Base-by-base conservation (phyloP, 2,888 invertebrate species). In the Leptopilina drosophilae region DNA sequence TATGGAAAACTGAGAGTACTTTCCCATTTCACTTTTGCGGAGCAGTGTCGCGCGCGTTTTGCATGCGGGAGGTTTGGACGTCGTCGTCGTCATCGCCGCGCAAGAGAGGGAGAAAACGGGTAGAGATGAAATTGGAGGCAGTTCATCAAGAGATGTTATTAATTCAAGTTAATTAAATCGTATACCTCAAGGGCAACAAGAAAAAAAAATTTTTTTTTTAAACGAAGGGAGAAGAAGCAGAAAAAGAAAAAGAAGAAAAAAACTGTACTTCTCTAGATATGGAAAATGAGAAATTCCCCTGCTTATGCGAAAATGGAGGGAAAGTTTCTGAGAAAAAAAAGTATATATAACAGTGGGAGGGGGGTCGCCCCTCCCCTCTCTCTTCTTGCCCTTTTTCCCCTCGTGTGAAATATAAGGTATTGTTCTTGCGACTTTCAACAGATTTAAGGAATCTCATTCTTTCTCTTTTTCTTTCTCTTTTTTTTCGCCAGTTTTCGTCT, bases 101-200 rank as follows among this genome's bases (percentile, higher is more conserved):
- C 26, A 56, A 49, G 11, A 49, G 49, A 49, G 49, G 12, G 46
- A 46, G 46, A 49, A 11, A 49, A 12, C 12, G 49, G 12, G 49
- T 49, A 12, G 49, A 49, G 49, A 73, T 56, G 73, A 56, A 73
- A 73, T 73, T 73, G 40, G 40, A 73, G 56, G 33, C 73, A 73
- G 56, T 73, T 73, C 56, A 73, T 56, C 73, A 73, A 56, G 73
- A 73, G 56, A 56, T 11, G n/a, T 56, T 56, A 73, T 73, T 73
- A 73, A 73, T 56, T 73, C 73, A 73, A 56, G 56, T 73, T 73
- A 73, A 73, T 73, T 73, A 56, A 73, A 73, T 33, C 33, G 56
- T 56, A 62, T 62, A 73, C 56, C 73, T 73, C 56, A 73, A 73
- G 73, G 73, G 73, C 56, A 73, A 56, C 33, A 56, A 56, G 12